Base-by-base conservation (phyloP, 2,888 invertebrate species). In the Drosophila quinaria region DNA sequence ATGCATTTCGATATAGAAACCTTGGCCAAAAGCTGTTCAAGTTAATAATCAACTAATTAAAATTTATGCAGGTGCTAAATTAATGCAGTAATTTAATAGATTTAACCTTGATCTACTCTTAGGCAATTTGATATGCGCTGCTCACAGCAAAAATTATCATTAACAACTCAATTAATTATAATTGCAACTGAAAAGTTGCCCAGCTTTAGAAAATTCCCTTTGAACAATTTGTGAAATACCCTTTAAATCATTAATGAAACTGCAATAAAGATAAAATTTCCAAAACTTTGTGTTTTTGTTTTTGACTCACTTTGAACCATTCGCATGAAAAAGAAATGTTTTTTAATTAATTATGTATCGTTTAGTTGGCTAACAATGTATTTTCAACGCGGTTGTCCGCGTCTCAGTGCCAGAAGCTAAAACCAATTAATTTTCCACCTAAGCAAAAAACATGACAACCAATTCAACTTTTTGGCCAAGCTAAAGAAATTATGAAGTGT, bases 401-500 rank as follows among this genome's bases (percentile, higher is more conserved):
- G 22, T 22, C 54, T 54, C 50, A 33, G 51, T 68, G 72, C 58
- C 70, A 74, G 47, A 51, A 52, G 66, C 72, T 65, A 70, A 72
- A 71, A 70, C 66, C 74, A 76, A 80, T 74, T 78, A 73, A 71
- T 76, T 78, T 73, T 74, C 70, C 78, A 86, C 86, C 83, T 65
- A 75, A 74, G 54, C 73, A 25, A 37, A 42, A 72, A 79, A 83
- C 74, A 74, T 73, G 83, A 69, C 61, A 77, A 72, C 67, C 67
- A 17, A 46, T 46, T 70, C 50, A 50, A 33, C 39, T 49, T 67
- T 64, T 64, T 58, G 33, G 41, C 50, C 46, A 60, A 67, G 44
- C 51, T 13, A 51, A 37, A 59, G 54, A 70, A 78, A 68, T 68
- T 68, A 63, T 71, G 68, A 75, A 75, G 68, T 79, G 75, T 79